phyloP scores from a whole-genome alignment of 1,140 invertebrate species.

The Ladona fulva region DNA sequence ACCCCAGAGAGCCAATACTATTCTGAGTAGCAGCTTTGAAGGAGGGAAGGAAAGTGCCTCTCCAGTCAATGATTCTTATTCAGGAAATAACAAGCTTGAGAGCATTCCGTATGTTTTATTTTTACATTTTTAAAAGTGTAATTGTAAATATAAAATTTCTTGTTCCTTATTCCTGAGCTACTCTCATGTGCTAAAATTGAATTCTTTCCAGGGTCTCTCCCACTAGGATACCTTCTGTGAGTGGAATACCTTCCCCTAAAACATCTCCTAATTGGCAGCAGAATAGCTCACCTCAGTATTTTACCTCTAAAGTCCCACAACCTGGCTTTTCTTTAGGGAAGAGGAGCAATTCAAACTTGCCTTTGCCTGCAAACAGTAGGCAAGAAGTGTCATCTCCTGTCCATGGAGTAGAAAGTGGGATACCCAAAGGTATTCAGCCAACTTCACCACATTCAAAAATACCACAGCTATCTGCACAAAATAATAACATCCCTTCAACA shows the following conservation, averaged over 20 bases:
- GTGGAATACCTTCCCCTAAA: background rate
- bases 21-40: background rate
- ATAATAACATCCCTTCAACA: background rate
- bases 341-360: background rate
- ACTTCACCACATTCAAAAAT: slow-evolving; percentile 8
- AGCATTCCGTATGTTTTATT: background rate
- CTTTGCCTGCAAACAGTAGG: background rate
- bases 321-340: background rate
- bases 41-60: background rate
- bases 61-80: background rate
- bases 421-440: background rate
- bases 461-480: background rate
- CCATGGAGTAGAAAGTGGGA: background rate
- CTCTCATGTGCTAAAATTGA: too few species aligned
- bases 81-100: background rate
- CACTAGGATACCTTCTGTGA: slow-evolving; percentile 11
- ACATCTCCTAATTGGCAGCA: background rate
- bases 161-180: background rate
- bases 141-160: background rate
- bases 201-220: slow-evolving; percentile 8
- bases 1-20: slow-evolving; percentile 17
- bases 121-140: background rate
- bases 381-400: background rate
- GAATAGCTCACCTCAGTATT: background rate
- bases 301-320: background rate